Evolutionary conservation across 2,888 invertebrate species (phyloP).

Genomic region (Ophion slaviceki): DNA sequence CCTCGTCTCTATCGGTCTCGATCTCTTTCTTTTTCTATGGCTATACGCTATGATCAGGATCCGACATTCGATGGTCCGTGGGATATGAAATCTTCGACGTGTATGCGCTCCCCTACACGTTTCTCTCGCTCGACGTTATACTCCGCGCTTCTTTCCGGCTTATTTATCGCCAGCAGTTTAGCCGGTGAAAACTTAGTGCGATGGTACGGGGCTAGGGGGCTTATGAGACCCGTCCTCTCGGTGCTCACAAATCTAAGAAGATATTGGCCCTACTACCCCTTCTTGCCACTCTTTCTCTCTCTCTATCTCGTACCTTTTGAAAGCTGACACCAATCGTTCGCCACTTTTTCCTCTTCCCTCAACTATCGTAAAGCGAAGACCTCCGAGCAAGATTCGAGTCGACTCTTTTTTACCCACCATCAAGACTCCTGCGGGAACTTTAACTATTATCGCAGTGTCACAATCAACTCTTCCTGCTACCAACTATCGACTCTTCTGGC

Average conservation of each 20-base stretch:
- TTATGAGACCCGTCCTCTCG: conserved; percentile 68
- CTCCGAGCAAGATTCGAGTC: conserved; percentile 48
- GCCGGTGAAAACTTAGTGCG: conserved; percentile 72
- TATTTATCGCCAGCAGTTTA: conserved; percentile 74
- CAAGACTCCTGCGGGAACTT: conserved; percentile 65
- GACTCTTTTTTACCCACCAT: conserved; percentile 29
- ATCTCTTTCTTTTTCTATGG: neutral
- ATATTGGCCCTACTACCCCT: conserved; percentile 74
- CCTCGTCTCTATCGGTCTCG: conserved; percentile 7
- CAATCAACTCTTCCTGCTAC: conserved; percentile 68
- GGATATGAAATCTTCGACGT: conserved; percentile 65
- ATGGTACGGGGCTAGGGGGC: conserved; percentile 59
- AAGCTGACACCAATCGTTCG: conserved; percentile 43
- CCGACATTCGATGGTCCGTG: conserved; percentile 61
- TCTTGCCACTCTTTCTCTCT: conserved; percentile 24
- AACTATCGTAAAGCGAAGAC: conserved; percentile 10
- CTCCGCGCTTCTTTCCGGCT: conserved; percentile 60
- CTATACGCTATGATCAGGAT: conserved; percentile 50
- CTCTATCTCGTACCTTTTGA: conserved; percentile 42
- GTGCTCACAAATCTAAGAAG: conserved; percentile 75
- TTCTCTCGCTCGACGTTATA: conserved; percentile 43
- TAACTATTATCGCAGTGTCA: conserved; percentile 73
- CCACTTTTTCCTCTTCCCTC: conserved; percentile 50
- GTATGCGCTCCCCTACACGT: conserved; percentile 45
- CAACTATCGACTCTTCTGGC: conserved; percentile 1